phyloP scores from a whole-genome alignment of 2,113 vertebrate genomes.

The Eubucco bourcierii region DNA sequence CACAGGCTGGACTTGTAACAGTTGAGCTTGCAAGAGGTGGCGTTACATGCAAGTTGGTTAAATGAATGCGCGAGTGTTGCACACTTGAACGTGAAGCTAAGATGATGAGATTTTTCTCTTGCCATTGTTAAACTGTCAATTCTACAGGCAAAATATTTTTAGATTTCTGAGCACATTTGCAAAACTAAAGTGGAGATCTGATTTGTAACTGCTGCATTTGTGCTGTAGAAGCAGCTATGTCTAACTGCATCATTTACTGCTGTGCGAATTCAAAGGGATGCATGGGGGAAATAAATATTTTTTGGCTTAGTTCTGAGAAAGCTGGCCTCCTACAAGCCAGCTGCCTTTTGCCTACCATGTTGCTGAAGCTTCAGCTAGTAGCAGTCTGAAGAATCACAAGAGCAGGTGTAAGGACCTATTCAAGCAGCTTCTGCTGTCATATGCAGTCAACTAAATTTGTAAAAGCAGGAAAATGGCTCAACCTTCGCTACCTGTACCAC shows the following conservation, averaged over 20 bases:
- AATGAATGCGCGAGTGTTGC: background rate
- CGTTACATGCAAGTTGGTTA: background rate
- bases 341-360: background rate
- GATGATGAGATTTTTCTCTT: background rate
- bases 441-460: background rate
- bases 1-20: background rate
- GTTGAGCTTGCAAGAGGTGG: background rate
- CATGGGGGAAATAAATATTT: fast-evolving
- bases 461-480: background rate
- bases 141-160: background rate
- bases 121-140: fast-evolving
- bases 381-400: background rate
- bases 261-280: background rate
- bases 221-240: background rate
- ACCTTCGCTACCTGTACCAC: background rate
- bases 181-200: background rate
- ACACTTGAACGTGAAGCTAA: background rate
- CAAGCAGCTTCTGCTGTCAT: background rate
- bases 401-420: background rate
- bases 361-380: background rate
- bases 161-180: background rate
- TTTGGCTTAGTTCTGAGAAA: background rate
- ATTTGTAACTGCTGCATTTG: background rate
- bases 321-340: background rate
- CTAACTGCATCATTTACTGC: background rate